phyloP scores from a whole-genome alignment of 1,140 invertebrate genomes.

The Drosophila malerkotliana region DNA sequence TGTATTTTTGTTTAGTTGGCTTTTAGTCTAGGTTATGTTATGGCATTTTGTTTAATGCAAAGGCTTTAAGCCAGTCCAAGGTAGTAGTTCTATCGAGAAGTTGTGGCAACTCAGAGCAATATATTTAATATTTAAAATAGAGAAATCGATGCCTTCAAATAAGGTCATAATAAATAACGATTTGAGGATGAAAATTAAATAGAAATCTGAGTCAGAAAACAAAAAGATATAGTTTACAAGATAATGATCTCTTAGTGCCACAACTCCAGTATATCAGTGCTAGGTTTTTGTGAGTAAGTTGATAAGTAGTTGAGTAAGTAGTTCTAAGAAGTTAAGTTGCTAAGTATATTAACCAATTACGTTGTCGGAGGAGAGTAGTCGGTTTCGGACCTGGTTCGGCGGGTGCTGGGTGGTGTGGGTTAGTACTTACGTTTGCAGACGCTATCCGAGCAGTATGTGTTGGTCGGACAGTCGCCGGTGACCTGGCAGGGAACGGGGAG shows the following conservation, averaged over 20 bases:
- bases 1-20: slow-evolving; percentile 42
- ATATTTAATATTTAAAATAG: background rate
- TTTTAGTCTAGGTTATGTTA: slow-evolving; percentile 58
- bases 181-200: background rate
- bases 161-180: too few relatives aligned
- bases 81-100: slow-evolving; percentile 20
- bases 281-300: slow-evolving; percentile 42
- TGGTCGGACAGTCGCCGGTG: slow-evolving; percentile 89
- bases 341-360: slow-evolving; percentile 32
- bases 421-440: slow-evolving; percentile 90
- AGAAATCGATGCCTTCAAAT: too few relatives aligned
- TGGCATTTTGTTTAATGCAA: slow-evolving; percentile 40
- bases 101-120: slow-evolving; percentile 6
- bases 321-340: slow-evolving; percentile 17
- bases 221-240: background rate
- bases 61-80: slow-evolving; percentile 43
- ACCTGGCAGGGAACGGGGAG: slow-evolving; percentile 89
- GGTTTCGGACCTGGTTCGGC: slow-evolving; percentile 17
- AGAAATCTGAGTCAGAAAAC: background rate
- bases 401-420: slow-evolving; percentile 42
- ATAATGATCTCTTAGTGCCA: slow-evolving; percentile 11
- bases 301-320: slow-evolving; percentile 51
- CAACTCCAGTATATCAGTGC: slow-evolving; percentile 38
- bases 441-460: slow-evolving; percentile 92
- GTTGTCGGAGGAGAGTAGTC: slow-evolving; percentile 50